phyloP scores from a whole-genome alignment of 2,113 vertebrate genomes.

The Plecotus auritus region DNA sequence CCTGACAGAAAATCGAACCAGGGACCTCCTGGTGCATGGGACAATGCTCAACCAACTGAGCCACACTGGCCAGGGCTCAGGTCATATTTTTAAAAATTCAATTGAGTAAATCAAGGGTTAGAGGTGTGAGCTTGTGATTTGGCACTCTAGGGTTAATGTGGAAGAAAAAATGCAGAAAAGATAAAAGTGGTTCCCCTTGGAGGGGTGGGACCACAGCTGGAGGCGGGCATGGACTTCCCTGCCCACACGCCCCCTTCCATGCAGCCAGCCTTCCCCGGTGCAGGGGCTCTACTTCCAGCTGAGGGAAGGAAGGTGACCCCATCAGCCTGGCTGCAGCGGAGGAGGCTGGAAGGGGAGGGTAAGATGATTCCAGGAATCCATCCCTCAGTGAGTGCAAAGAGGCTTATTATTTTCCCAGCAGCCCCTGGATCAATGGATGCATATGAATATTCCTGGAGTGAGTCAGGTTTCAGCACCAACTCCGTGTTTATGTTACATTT shows the following conservation, averaged over 20 bases:
- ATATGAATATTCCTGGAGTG: neutral
- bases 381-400: neutral
- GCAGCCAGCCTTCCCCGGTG: accelerated
- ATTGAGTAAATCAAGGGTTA: neutral
- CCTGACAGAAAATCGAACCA: too few relatives aligned
- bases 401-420: neutral
- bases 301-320: neutral
- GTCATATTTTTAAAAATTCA: neutral
- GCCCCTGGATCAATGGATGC: neutral
- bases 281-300: neutral
- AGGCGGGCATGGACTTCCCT: neutral
- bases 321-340: neutral
- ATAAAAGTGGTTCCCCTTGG: neutral
- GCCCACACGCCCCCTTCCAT: neutral
- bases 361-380: neutral
- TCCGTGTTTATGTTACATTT: neutral
- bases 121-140: neutral
- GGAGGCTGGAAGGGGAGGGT: neutral
- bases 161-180: neutral
- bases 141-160: neutral
- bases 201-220: neutral
- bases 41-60: too few relatives aligned
- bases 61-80: too few relatives aligned
- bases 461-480: neutral
- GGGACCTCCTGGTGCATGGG: too few relatives aligned